These are phyloP conservation scores for Planococcus citri DNA, from an alignment of 1,140 invertebrate genomes.

Conservation along the genomic window DNA sequence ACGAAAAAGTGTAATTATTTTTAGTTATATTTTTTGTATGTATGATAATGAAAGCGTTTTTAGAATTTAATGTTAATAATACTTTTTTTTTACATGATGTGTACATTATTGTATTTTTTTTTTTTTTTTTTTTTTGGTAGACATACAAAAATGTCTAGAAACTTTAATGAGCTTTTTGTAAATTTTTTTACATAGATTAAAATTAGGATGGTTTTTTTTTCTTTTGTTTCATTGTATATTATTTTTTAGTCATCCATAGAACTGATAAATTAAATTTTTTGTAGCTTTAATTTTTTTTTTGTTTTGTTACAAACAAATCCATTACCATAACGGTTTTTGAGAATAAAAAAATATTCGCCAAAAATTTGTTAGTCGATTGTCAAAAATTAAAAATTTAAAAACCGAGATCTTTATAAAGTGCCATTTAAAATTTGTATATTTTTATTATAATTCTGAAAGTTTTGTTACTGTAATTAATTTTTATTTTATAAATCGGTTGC, in stretches of 20 bases:
- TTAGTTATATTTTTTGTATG: not conserved
- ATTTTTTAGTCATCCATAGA: conserved; percentile 12
- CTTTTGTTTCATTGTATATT: conserved; percentile 1
- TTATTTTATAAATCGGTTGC: not conserved
- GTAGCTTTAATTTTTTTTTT: conserved; percentile 11
- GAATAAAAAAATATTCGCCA: not conserved
- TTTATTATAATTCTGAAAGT: not conserved
- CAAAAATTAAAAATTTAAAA: not conserved
- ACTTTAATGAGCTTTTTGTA: not conserved
- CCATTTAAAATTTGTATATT: not conserved
- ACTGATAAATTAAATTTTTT: conserved; percentile 16
- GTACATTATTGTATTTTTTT: not conserved
- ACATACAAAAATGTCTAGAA: not conserved
- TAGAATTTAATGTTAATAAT: too few species aligned
- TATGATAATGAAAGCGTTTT: too few species aligned
- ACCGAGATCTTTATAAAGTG: not conserved
- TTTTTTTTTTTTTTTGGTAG: not conserved
- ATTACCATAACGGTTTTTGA: not conserved
- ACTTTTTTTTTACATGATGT: not conserved
- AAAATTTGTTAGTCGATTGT: not conserved
- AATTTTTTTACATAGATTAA: conserved; percentile 11
- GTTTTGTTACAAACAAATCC: not conserved
- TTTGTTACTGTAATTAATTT: not conserved
- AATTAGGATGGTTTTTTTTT: not conserved
- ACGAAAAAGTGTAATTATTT: not conserved